Conservation (phyloP, 2,888 invertebrate species). For the Creontiades dilutus region DNA sequence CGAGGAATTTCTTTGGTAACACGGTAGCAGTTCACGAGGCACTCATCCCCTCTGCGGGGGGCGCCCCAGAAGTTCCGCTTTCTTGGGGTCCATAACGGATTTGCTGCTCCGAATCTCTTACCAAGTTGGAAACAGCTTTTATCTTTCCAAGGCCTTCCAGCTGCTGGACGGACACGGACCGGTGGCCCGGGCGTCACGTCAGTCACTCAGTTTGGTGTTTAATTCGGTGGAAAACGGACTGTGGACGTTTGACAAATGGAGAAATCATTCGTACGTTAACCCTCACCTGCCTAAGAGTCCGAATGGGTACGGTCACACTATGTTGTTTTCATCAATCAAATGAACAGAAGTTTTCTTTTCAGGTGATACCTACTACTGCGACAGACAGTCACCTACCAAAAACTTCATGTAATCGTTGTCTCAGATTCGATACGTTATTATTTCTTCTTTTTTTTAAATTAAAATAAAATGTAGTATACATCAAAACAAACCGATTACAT, state of each 20-base stretch:
- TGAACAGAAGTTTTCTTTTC: neutral
- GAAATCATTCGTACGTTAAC: constrained; percentile 47
- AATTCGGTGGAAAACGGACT: constrained; percentile 54
- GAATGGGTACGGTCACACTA: neutral
- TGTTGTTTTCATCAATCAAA: constrained; percentile 17
- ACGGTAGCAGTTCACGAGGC: neutral
- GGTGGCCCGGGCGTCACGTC: constrained; percentile 25
- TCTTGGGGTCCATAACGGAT: constrained; percentile 35
- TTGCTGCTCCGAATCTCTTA: constrained; percentile 43
- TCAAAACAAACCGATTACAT: too few relatives aligned
- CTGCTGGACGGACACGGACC: constrained; percentile 51
- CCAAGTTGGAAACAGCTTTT: neutral
- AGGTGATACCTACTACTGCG: too few relatives aligned
- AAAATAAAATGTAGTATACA: too few relatives aligned
- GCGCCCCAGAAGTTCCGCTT: constrained; percentile 33
- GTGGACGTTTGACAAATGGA: constrained; percentile 41
- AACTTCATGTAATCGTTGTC: too few relatives aligned
- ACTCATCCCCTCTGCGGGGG: constrained; percentile 41
- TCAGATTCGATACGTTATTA: too few relatives aligned
- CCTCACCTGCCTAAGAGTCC: constrained; percentile 2
- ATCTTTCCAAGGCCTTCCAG: neutral
- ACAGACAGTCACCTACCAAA: too few relatives aligned
- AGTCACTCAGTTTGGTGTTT: neutral
- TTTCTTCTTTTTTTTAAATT: too few relatives aligned
- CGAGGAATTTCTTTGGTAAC: neutral